Base-by-base conservation (phyloP, 2,888 invertebrate species). In the Caenorhabditis uteleia region DNA sequence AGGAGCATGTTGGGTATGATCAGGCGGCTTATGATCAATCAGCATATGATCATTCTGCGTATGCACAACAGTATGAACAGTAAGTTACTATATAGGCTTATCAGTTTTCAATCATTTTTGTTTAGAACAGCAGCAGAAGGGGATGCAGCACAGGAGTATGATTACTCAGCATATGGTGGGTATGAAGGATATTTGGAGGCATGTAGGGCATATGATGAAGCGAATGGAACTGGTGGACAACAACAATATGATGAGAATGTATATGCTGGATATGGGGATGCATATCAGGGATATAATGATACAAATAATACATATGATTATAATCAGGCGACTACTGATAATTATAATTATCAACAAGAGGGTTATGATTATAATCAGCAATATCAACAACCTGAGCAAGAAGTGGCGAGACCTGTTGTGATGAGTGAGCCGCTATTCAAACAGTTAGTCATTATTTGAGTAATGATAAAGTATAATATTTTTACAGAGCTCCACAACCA, bases 121-220 rank as follows among this genome's bases (percentile, higher is more conserved):
- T 18, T 62, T 59, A 23, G 58, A 50, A 29, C 60, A 44, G 26
- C 34, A 18, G 39, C 29, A 4, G 4, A 34, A 8, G 34, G 29
- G 12, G 45, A 49, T 14, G 39, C 54, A 20, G 38, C 50, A 14
- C 59, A 67, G 47, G 60, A 68, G 16, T 71, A 68, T 26, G 68
- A 71, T 34, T 68, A 68, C 44, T 61, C 72, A 12, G 62, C 64
- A 3, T 67, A 70, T 42, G 68, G 68, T 25, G 65, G 65, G 0
- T 65, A 65, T 39, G 59, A 65, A 26, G 65, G 55, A 6, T 65
- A 65, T 21, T 10, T 65, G n/a, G 65, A 53, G 5, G 65, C 65
- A 0, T 58, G 65, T 20, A 42, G 46, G 31, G 55, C 50, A 14
- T 61, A 69, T 45, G 58, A 69, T 3, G 49, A 59, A 18, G 65